Conservation (phyloP, 2,113 vertebrate species). For the Lates calcarifer region DNA sequence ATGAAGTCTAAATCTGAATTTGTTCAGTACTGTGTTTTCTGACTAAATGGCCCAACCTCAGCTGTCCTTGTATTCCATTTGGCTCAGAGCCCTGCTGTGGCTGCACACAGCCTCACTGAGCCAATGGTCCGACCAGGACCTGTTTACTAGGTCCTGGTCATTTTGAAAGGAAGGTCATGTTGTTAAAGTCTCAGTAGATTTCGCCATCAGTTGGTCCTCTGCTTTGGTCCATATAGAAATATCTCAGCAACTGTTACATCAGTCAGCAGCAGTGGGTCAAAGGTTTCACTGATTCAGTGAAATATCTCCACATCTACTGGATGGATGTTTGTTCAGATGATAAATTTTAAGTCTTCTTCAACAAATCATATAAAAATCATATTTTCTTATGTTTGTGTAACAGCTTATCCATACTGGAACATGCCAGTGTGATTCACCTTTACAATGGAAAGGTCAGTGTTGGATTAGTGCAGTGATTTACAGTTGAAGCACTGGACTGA, state of each 20-base stretch:
- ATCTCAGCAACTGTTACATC: not conserved
- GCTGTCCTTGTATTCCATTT: too few species aligned
- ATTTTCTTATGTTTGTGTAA: conserved; percentile 14
- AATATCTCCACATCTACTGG: not conserved
- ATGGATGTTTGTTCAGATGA: not conserved
- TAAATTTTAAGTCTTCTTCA: not conserved
- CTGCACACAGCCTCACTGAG: not conserved
- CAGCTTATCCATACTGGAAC: conserved; percentile 33
- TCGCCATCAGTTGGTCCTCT: not conserved
- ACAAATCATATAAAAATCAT: not conserved
- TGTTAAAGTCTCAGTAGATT: not conserved
- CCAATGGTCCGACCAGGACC: not conserved
- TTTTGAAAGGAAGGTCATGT: not conserved
- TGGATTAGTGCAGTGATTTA: conserved; percentile 46
- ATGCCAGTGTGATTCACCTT: conserved; percentile 22
- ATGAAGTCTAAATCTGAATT: not conserved
- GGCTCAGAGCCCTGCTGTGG: not conserved
- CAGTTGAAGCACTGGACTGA: conserved; percentile 33
- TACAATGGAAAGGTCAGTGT: conserved; percentile 51
- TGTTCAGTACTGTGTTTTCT: not conserved
- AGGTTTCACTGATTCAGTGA: not conserved
- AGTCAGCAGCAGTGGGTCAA: not conserved
- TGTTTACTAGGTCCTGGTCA: not conserved
- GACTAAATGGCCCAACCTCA: not conserved
- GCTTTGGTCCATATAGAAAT: not conserved